Conservation (phyloP, 2,888 invertebrate species). For the Eupeodes latifasciatus region DNA sequence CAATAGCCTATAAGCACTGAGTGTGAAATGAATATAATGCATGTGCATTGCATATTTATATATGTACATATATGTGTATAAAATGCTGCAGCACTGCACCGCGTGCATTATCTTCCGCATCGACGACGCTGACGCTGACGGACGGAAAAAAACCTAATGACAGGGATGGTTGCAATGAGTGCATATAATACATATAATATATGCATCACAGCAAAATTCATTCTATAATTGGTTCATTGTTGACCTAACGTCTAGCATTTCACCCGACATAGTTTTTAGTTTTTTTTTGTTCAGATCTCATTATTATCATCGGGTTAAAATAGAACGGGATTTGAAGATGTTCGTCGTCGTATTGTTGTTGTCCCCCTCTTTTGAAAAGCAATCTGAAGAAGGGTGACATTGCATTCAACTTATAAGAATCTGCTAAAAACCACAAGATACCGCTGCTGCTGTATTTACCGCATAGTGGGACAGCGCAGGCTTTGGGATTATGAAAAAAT, state of each 20-base stretch:
- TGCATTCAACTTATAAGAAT: constrained; percentile 31
- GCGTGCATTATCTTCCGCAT: constrained; percentile 63
- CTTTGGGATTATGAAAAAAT: background rate
- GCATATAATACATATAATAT: background rate
- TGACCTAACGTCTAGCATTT: constrained; percentile 67
- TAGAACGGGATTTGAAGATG: constrained; percentile 53
- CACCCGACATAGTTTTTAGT: constrained; percentile 51
- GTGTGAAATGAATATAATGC: constrained; percentile 38
- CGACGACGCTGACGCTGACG: background rate
- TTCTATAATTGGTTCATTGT: constrained; percentile 64
- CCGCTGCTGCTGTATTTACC: background rate
- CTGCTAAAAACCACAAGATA: constrained; percentile 24
- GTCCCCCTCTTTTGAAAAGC: constrained; percentile 7
- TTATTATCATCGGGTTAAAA: constrained; percentile 63
- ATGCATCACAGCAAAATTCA: constrained; percentile 19
- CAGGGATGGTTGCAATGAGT: constrained; percentile 16
- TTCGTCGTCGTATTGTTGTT: background rate
- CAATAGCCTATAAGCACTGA: constrained; percentile 54
- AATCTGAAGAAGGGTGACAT: constrained; percentile 58
- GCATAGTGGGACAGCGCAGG: background rate
- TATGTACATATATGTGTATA: background rate
- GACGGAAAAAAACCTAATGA: constrained; percentile 15
- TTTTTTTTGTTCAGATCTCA: constrained; percentile 21
- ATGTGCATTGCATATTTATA: background rate
- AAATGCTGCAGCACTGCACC: constrained; percentile 4